Percentiles rank a stretch among this genome's conserved stretches.
These are phyloP conservation scores for Phlogophora meticulosa DNA, from an alignment of 2,888 invertebrate species.

Conservation along the genomic window DNA sequence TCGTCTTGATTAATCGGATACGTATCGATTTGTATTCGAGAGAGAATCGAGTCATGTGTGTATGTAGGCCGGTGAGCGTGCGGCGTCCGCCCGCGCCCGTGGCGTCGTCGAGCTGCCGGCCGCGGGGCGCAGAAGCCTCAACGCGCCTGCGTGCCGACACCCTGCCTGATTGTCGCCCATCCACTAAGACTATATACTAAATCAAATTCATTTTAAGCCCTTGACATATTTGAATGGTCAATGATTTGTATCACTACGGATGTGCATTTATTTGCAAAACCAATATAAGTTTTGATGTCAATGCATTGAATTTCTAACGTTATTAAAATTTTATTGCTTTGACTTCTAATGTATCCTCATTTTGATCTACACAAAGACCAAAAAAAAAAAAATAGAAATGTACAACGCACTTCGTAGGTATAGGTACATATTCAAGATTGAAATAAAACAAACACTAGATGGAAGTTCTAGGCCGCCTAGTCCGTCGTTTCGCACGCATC, in stretches of 20 bases:
- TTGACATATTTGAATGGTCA: not conserved
- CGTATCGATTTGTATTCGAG: slow-evolving; percentile 84
- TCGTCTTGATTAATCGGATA: slow-evolving; percentile 76
- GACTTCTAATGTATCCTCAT: not conserved
- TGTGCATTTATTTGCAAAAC: not conserved
- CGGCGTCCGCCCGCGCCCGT: slow-evolving; percentile 81
- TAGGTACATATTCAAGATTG: slow-evolving; percentile 3
- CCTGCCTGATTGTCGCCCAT: slow-evolving; percentile 72
- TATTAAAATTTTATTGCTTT: too few species aligned
- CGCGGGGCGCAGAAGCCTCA: slow-evolving; percentile 80
- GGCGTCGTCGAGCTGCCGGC: slow-evolving; percentile 79
- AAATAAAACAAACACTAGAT: slow-evolving; percentile 36
- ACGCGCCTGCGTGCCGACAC: slow-evolving; percentile 83
- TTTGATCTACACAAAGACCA: not conserved
- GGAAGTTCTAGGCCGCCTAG: slow-evolving; percentile 21
- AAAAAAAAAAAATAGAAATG: not conserved
- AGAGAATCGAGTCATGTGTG: slow-evolving; percentile 62
- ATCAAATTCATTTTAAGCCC: slow-evolving; percentile 37
- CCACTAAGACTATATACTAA: slow-evolving; percentile 70
- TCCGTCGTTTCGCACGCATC: slow-evolving; percentile 70
- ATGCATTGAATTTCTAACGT: not conserved
- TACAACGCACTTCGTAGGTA: rapidly evolving
- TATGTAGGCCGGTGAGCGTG: slow-evolving; percentile 69
- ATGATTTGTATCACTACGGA: not conserved
- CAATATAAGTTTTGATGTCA: not conserved